Evolutionary conservation across 2,888 invertebrate species (phyloP).

Genomic region (Pharmacophagus antenor): DNA sequence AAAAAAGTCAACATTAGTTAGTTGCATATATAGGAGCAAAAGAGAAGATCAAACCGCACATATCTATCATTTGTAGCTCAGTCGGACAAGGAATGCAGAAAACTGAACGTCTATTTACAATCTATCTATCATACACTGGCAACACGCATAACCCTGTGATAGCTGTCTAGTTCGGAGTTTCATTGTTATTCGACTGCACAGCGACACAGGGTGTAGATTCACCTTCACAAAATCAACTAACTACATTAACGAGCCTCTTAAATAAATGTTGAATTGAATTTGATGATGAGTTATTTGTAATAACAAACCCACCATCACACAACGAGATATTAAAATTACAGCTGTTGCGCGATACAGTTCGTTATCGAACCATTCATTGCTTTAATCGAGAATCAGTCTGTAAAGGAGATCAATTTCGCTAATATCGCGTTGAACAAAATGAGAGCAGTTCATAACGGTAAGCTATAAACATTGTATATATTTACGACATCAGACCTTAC

Average conservation of each 20-base stretch:
- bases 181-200: conserved; percentile 17
- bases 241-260: conserved; percentile 15
- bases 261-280: conserved; percentile 7
- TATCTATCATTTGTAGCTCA: conserved; percentile 64
- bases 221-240: not conserved
- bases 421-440: not conserved
- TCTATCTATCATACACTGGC: conserved; percentile 39
- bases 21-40: conserved; percentile 33
- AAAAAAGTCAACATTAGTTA: conserved; percentile 33
- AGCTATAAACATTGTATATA: not conserved
- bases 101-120: conserved; percentile 37
- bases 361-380: not conserved
- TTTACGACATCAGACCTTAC: conserved; percentile 15
- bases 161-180: conserved; percentile 39
- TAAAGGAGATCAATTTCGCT: conserved; percentile 24
- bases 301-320: conserved; percentile 1
- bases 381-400: conserved; percentile 23
- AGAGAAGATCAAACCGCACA: conserved; percentile 50
- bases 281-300: conserved; percentile 2
- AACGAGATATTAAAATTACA: no score
- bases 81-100: conserved; percentile 48
- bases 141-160: conserved; percentile 35
- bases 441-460: not conserved
- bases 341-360: not conserved
- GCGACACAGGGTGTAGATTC: not conserved